Conservation (phyloP, 2,888 invertebrate genomes). For the Diadegma fenestrale region DNA sequence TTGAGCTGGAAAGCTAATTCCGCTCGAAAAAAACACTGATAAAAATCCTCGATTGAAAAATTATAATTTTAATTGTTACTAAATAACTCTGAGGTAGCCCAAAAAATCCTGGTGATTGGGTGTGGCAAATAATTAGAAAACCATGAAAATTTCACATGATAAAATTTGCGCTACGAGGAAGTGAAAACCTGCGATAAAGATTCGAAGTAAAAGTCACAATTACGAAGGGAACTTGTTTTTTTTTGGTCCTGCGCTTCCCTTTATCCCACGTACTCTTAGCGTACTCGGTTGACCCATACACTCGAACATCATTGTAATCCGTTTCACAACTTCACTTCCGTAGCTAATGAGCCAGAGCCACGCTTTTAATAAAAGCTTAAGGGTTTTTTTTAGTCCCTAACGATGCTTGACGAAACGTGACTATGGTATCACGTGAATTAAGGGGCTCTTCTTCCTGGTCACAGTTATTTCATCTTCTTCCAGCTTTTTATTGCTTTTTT, state of each 20-base stretch:
- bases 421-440: conserved; percentile 12
- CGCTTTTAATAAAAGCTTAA: conserved; percentile 19
- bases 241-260: not conserved
- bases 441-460: conserved; percentile 16
- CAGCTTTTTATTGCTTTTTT: not conserved
- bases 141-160: not conserved
- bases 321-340: conserved; percentile 6
- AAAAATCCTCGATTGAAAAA: too few relatives aligned
- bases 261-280: not conserved
- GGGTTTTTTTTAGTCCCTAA: conserved; percentile 20
- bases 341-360: conserved; percentile 20
- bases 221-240: not conserved
- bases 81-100: too few relatives aligned
- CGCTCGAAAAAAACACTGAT: not conserved
- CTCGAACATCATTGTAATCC: conserved; percentile 11
- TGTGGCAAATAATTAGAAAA: not conserved
- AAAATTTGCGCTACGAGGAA: not conserved
- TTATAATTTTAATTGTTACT: too few relatives aligned
- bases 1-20: not conserved
- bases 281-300: conserved; percentile 19
- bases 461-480: not conserved
- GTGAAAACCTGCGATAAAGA: not conserved
- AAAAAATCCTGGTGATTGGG: not conserved
- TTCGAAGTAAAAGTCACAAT: conserved; percentile 1
- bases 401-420: conserved; percentile 34